Evolutionary conservation across 2,797 vertebrate species (phyloP), one percentile per base, ranked within the genome.

Genomic region (Leptoclinus maculatus): DNA sequence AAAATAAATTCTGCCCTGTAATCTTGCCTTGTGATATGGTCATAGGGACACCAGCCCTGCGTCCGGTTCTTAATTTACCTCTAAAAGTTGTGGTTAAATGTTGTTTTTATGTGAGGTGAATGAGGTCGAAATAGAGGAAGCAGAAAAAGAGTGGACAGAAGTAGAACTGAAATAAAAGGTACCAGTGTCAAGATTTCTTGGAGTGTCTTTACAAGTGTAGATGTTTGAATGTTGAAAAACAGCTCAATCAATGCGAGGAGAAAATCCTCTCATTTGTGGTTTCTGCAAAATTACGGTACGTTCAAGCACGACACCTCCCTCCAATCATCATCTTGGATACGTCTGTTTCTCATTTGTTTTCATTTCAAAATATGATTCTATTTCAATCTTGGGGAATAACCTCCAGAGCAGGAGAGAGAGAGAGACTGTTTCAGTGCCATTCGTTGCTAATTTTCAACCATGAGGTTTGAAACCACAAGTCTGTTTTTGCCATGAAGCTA

Each of bases 401-500:
- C 67, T 71, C 56, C 49, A 19, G 43, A 56, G 49, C 41, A 57
- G 36, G 41, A 53, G 5, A 13, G 36, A 70, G 7, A 47, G 8
- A 41, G 58, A 34, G 7, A 25, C 53, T 17, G 66, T 57, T 66
- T 74, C 23, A 41, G 39, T 2, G 32, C 17, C 49, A 32, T 56
- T 69, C 71, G 60, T 66, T 47, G 59, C 63, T 65, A 41, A 68
- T 60, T 87, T 59, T 78, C 27, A 59, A 66, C 70, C 53, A 0
- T n/a, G 67, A 66, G 29, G 53, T 65, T 84, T 66, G 5, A 79
- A 90, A 88, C 88, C 86, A 56, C 87, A 88, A 29, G 62, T 82
- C 83, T 89, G 86, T 60, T 89, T 83, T 88, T 74, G 83, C 78
- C 71, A 84, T 82, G 53, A 82, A 81, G 67, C 75, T 78, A 51